Evolutionary conservation across 2,888 invertebrate genomes (phyloP).

Genomic region (Lypha dubia): DNA sequence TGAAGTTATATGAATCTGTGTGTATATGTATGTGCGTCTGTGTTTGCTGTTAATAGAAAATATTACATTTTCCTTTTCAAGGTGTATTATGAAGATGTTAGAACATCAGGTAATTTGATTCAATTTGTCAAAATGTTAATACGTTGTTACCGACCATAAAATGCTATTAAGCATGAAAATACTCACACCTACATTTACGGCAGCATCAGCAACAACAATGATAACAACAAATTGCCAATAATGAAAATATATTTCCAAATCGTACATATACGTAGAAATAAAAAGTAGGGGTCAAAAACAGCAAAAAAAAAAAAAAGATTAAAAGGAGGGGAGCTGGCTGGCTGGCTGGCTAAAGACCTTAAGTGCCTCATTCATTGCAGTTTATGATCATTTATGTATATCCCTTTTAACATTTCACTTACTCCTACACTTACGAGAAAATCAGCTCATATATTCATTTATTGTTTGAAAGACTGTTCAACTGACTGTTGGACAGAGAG

Average conservation of each 20-base stretch:
- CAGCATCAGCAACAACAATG: too few species aligned
- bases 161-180: slow-evolving; percentile 57
- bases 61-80: slow-evolving; percentile 32
- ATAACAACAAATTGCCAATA: slow-evolving; percentile 46
- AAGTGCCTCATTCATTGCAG: slow-evolving; percentile 51
- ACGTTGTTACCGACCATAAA: slow-evolving; percentile 59
- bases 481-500: slow-evolving; percentile 10
- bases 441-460: slow-evolving; percentile 20
- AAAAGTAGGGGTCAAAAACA: not conserved
- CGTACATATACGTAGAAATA: not conserved
- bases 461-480: slow-evolving; percentile 10
- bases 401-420: not conserved
- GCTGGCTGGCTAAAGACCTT: slow-evolving; percentile 46
- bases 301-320: not conserved
- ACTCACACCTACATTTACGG: slow-evolving; percentile 12
- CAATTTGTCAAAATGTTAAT: slow-evolving; percentile 70
- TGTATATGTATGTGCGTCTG: too few species aligned
- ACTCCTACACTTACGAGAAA: not conserved
- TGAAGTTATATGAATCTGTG: slow-evolving; percentile 17
- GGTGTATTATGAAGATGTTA: slow-evolving; percentile 50
- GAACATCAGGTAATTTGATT: slow-evolving; percentile 67
- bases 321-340: not conserved
- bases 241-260: slow-evolving; percentile 38
- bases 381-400: slow-evolving; percentile 48
- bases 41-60: slow-evolving; percentile 29